Percentiles rank a stretch among this genome's conserved stretches.
These are phyloP conservation scores for Hyalella azteca DNA, from an alignment of 2,888 invertebrate genomes.

Conservation along the genomic window DNA sequence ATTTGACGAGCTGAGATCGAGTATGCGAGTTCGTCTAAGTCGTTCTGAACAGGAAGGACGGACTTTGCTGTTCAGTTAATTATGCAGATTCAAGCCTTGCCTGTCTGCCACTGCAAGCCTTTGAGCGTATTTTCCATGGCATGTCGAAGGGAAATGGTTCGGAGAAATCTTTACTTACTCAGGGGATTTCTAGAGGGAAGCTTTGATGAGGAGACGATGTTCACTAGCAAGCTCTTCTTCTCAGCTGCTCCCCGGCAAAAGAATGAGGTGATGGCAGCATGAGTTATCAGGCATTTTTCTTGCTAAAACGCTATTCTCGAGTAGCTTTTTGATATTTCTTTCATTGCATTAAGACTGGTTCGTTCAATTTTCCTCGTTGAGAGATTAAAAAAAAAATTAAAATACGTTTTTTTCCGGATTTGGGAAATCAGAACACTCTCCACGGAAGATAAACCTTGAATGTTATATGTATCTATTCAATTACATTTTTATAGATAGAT, in stretches of 20 bases:
- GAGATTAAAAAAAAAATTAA: too few relatives aligned
- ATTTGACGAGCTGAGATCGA: neutral
- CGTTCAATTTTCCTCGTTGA: too few relatives aligned
- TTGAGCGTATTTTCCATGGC: neutral
- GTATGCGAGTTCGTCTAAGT: neutral
- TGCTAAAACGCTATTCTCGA: too few relatives aligned
- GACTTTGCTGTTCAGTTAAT: constrained; percentile 3
- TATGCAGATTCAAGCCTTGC: constrained; percentile 22
- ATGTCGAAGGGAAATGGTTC: constrained; percentile 24
- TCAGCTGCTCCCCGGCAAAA: neutral
- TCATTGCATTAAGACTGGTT: too few relatives aligned
- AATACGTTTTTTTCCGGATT: too few relatives aligned
- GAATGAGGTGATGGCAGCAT: too few relatives aligned
- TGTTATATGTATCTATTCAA: too few relatives aligned
- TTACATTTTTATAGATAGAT: too few relatives aligned
- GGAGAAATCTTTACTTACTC: constrained; percentile 11
- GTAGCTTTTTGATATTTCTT: too few relatives aligned
- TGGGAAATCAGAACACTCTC: too few relatives aligned
- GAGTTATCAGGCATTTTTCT: too few relatives aligned
- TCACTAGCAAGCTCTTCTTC: neutral
- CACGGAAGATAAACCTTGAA: too few relatives aligned
- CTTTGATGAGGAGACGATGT: neutral
- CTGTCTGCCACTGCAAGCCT: constrained; percentile 22
- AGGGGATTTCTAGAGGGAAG: neutral
- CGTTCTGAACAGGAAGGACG: neutral